Evolutionary conservation across 1,140 invertebrate species (phyloP).

Genomic region (Pristionchus pacificus): DNA sequence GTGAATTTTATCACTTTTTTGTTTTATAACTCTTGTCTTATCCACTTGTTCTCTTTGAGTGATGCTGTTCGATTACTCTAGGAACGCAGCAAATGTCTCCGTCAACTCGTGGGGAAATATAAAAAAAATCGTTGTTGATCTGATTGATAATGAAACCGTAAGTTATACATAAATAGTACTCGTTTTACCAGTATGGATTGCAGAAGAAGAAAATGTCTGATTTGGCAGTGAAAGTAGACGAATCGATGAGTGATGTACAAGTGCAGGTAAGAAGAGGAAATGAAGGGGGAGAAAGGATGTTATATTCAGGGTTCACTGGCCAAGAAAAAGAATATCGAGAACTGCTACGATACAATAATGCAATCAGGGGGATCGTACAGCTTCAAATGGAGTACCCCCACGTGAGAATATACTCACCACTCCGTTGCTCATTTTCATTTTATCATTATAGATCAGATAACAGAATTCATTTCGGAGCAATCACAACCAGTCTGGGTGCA

Average conservation of each 20-base stretch:
- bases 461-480: slow-evolving; percentile 87
- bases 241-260: background rate
- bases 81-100: slow-evolving; percentile 85
- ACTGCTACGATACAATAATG: slow-evolving; percentile 96
- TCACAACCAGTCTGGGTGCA: slow-evolving; percentile 87
- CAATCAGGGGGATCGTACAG: slow-evolving; percentile 95
- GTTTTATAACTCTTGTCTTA: no score
- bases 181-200: slow-evolving; percentile 20
- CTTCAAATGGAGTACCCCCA: slow-evolving; percentile 86
- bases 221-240: background rate
- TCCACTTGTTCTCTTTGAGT: background rate
- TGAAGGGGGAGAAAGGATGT: slow-evolving; percentile 83
- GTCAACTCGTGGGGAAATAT: slow-evolving; percentile 91
- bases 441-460: slow-evolving; percentile 77
- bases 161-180: slow-evolving; percentile 13
- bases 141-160: slow-evolving; percentile 90
- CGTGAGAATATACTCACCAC: slow-evolving; percentile 58
- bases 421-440: no score
- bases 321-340: slow-evolving; percentile 79
- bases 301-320: slow-evolving; percentile 82
- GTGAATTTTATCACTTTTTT: no score
- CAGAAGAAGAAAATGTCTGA: background rate
- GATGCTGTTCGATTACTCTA: slow-evolving; percentile 63
- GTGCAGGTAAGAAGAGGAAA: slow-evolving; percentile 66
- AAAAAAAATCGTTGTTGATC: slow-evolving; percentile 95